These are phyloP conservation scores for Drosophila multiciliata DNA, from an alignment of 2,888 invertebrate genomes.

Conservation along the genomic window DNA sequence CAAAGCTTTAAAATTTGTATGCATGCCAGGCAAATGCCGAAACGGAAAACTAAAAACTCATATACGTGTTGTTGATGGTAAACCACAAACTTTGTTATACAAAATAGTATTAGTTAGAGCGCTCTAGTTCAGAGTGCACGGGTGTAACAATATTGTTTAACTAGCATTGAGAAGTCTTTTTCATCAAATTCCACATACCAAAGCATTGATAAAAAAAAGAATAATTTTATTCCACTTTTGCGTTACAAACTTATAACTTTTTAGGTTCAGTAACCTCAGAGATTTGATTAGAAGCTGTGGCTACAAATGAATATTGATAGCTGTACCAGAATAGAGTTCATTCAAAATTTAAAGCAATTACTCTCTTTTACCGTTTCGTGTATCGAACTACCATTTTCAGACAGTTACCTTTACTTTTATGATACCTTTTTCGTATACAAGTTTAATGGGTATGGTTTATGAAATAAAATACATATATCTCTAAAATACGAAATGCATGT, in stretches of 20 bases:
- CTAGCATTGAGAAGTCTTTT: background rate
- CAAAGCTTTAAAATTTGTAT: slow-evolving; percentile 14
- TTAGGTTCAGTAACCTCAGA: background rate
- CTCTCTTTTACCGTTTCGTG: background rate
- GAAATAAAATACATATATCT: background rate
- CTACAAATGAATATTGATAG: background rate
- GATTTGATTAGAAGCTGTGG: background rate
- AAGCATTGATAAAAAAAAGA: background rate
- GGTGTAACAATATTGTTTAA: background rate
- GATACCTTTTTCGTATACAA: background rate
- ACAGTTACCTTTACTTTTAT: background rate
- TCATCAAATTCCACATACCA: background rate
- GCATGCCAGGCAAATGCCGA: background rate
- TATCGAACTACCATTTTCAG: background rate
- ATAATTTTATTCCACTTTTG: background rate
- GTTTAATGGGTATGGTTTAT: background rate
- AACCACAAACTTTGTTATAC: slow-evolving; percentile 16
- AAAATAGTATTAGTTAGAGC: slow-evolving; percentile 2
- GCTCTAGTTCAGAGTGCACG: background rate
- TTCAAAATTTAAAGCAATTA: background rate
- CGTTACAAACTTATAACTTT: background rate
- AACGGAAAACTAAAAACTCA: slow-evolving; percentile 6
- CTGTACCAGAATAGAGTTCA: background rate
- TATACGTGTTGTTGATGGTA: slow-evolving; percentile 17
- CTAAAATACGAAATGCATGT: slow-evolving; percentile 48